These are phyloP conservation scores for Hesperophylax magnus DNA, from an alignment of 1,140 invertebrate genomes.

Conservation along the genomic window DNA sequence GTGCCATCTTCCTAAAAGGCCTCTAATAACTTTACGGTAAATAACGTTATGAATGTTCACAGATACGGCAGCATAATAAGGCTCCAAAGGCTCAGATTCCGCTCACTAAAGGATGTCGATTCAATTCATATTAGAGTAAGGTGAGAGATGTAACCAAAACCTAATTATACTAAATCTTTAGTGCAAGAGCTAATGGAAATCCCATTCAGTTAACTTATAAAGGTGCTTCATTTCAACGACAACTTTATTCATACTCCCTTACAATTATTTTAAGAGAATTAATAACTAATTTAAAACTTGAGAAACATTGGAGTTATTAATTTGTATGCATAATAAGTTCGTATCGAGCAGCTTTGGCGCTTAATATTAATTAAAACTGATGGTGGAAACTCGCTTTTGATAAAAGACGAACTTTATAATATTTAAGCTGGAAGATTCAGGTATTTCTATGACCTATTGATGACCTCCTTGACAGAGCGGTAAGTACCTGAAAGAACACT, in stretches of 20 bases:
- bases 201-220: constrained; percentile 1
- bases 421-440: too few species aligned
- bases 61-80: neutral
- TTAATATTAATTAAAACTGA: neutral
- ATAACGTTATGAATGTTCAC: constrained; percentile 11
- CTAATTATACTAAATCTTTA: constrained; percentile 19
- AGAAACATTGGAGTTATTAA: neutral
- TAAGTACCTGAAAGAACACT: too few species aligned
- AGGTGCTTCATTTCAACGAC: neutral
- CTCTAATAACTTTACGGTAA: too few species aligned
- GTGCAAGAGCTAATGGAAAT: constrained; percentile 27
- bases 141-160: constrained; percentile 30
- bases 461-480: too few species aligned
- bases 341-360: neutral
- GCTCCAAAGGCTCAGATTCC: neutral
- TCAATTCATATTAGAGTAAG: constrained; percentile 18
- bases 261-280: neutral
- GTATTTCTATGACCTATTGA: too few species aligned
- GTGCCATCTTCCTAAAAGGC: too few species aligned
- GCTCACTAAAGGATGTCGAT: constrained; percentile 10
- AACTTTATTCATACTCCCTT: neutral
- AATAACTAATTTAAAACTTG: neutral
- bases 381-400: neutral
- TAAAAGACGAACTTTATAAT: neutral
- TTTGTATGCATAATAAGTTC: neutral